phyloP scores from a whole-genome alignment of 2,888 invertebrate species.

The Agrilus biguttatus region DNA sequence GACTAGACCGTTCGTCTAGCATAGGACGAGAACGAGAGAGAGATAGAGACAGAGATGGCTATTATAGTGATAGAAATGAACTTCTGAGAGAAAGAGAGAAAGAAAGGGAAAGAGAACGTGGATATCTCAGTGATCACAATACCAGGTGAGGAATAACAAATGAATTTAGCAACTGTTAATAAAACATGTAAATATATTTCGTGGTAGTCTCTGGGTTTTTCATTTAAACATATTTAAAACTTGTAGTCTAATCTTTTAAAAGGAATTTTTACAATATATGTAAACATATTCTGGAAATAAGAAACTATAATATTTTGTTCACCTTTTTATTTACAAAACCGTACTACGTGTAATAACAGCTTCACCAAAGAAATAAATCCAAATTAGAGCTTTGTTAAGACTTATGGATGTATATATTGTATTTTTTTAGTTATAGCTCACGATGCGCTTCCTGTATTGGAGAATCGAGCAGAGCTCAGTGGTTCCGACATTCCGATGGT shows the following conservation, averaged over 20 bases:
- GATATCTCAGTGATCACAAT: conserved; percentile 70
- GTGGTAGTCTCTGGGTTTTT: no score
- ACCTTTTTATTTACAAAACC: no score
- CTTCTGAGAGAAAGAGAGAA: conserved; percentile 62
- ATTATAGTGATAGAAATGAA: conserved; percentile 82
- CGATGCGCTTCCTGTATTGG: conserved; percentile 78
- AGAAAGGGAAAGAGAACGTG: conserved; percentile 43
- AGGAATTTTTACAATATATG: no score
- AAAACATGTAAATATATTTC: no score
- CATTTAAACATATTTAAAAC: no score
- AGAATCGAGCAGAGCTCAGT: conserved; percentile 77
- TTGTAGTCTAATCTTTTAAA: no score
- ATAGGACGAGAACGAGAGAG: conserved; percentile 40
- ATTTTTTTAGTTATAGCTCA: conserved; percentile 30
- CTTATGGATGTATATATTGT: neutral
- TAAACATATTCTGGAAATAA: no score
- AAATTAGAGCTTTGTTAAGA: neutral
- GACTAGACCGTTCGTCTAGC: conserved; percentile 45
- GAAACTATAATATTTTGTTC: no score
- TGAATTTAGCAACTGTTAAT: neutral
- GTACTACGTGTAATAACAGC: no score
- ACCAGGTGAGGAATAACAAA: conserved; percentile 39
- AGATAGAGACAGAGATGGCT: conserved; percentile 63
- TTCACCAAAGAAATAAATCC: neutral
- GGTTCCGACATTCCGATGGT: conserved; percentile 82